phyloP scores from a whole-genome alignment of 2,113 vertebrate species.

The Nibea albiflora region DNA sequence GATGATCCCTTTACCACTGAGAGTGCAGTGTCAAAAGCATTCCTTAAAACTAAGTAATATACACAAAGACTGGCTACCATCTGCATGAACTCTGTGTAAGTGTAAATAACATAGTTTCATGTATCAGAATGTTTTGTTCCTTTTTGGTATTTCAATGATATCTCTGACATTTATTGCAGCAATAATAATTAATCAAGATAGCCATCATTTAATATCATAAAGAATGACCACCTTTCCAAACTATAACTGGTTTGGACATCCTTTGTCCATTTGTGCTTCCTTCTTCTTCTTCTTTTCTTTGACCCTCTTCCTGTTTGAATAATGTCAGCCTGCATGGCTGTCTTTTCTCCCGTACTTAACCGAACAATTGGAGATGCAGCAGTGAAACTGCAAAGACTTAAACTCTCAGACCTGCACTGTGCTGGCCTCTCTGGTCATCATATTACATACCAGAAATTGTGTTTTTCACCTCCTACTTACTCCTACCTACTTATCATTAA shows the following conservation, averaged over 20 bases:
- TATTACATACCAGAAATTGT: neutral
- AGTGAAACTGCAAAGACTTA: neutral
- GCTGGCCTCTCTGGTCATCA: neutral
- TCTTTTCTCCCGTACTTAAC: neutral
- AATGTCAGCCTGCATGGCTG: neutral
- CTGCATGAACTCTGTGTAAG: neutral
- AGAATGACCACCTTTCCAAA: neutral
- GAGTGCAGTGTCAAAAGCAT: neutral
- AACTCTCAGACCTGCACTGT: neutral
- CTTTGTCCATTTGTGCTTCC: neutral
- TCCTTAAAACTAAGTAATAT: neutral
- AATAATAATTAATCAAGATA: neutral
- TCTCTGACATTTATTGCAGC: neutral
- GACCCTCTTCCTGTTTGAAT: too few relatives aligned
- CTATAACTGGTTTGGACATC: neutral
- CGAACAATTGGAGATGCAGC: neutral
- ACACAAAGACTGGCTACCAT: neutral
- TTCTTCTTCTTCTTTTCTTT: too few relatives aligned
- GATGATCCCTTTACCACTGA: slow-evolving; percentile 7
- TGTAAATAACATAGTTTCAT: neutral
- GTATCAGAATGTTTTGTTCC: neutral
- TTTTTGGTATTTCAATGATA: neutral
- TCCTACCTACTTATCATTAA: neutral
- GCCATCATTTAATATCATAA: neutral
- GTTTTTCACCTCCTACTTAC: neutral